A percentile compares a stretch with the other conserved stretches of the same genome.
Conservation (phyloP, 2,797 vertebrate species). For the Sebastes glaucus region DNA sequence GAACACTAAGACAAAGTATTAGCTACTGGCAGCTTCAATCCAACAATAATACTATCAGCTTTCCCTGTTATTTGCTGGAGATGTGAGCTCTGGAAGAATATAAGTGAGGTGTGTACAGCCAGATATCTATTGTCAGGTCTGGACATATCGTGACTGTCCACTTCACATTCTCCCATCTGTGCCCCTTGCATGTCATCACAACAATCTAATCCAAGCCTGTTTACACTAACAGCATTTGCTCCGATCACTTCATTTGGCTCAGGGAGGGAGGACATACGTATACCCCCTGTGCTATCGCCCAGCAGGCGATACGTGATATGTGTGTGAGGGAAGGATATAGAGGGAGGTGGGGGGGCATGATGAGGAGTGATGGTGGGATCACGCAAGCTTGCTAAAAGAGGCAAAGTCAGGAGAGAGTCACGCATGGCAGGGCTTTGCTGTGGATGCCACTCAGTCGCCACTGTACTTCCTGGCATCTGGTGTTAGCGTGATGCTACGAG, state of each 20-base stretch:
- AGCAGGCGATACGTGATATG: slow-evolving; percentile 21
- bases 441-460: slow-evolving; percentile 60
- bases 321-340: slow-evolving; percentile 42
- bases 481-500: slow-evolving; percentile 61
- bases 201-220: slow-evolving; percentile 56
- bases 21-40: background rate
- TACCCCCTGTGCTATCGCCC: slow-evolving; percentile 21
- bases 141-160: slow-evolving; percentile 53
- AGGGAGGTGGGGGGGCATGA: slow-evolving; percentile 11
- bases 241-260: slow-evolving; percentile 66
- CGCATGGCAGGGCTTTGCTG: slow-evolving; percentile 61
- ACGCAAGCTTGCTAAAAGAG: slow-evolving; percentile 70
- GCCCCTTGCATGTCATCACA: slow-evolving; percentile 57
- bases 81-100: background rate
- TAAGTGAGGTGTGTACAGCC: background rate
- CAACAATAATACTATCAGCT: background rate
- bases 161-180: slow-evolving; percentile 59
- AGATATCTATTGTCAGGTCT: background rate
- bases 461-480: slow-evolving; percentile 68
- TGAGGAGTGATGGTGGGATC: slow-evolving; percentile 58
- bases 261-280: slow-evolving; percentile 34
- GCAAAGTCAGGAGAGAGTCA: slow-evolving; percentile 63
- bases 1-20: background rate
- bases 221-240: slow-evolving; percentile 47
- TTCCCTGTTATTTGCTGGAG: background rate